Conservation (phyloP, 2,113 vertebrate genomes). For the Scatophagus argus region DNA sequence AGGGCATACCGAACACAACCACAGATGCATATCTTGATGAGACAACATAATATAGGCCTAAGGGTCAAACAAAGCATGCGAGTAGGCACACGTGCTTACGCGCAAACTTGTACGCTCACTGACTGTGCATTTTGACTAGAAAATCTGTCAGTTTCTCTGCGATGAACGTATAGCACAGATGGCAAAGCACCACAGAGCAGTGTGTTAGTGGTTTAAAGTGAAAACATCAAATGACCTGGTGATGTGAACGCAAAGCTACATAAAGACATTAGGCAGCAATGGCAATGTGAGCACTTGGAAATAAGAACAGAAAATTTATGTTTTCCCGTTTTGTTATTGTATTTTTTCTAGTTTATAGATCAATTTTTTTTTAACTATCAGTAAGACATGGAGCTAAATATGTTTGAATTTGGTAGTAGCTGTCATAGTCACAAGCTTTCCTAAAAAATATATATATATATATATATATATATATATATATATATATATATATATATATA, state of each 20-base stretch:
- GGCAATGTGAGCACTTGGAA: background rate
- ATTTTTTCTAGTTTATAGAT: background rate
- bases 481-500: no score
- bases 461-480: no score
- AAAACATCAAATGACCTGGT: background rate
- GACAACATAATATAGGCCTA: constrained; percentile 31
- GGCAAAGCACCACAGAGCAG: background rate
- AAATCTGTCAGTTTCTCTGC: background rate
- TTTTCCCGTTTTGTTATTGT: background rate
- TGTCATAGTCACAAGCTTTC: background rate
- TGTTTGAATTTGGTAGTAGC: background rate
- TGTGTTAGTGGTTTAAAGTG: no score
- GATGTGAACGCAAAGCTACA: background rate
- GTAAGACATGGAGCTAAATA: no score
- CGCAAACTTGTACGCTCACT: background rate
- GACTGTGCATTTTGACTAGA: background rate
- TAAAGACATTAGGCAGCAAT: background rate
- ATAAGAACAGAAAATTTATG: background rate
- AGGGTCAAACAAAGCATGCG: constrained; percentile 38
- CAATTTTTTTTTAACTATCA: background rate
- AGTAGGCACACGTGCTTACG: constrained; percentile 4
- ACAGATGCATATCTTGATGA: constrained; percentile 63
- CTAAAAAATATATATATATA: no score
- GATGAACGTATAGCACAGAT: background rate
- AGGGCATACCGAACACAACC: constrained; percentile 49